Base-by-base conservation (phyloP, 2,888 invertebrate species). In the Phrixothrix hirtus region DNA sequence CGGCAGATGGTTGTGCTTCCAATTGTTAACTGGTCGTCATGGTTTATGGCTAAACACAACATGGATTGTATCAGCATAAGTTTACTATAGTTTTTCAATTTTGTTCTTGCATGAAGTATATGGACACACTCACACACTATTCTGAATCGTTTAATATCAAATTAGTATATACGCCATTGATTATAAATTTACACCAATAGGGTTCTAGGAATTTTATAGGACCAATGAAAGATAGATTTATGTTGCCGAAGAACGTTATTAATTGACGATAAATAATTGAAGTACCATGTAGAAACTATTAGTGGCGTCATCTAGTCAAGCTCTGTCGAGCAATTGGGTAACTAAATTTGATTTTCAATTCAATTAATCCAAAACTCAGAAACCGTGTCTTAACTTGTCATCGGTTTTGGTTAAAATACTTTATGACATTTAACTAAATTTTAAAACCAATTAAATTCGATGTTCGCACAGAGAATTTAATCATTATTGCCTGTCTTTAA, bases 141-240 rank as follows among this genome's bases (percentile, higher is more conserved):
- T 56, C 44, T 68, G 72, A 42, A 65, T 68, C 70, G 64, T 72
- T 74, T 74, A 74, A 74, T 73, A 73, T 74, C 74, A 73, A 74
- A 74, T 74, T 74, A 74, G 73, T 66, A 60, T 66, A 71, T 70
- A 69, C 69, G 69, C 70, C 71, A 71, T 72, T 72, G 68, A 67
- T 65, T 65, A 57, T 52, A 55, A 45, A 11, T 38, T 15, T 39
- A 44, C 36, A 43, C 64, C 64, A 65, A 65, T 56, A 42, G 50
- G n/a, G 35, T 55, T 46, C 43, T 47, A 41, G 29, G 51, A 58
- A 47, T 48, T 44, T 45, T 34, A 38, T 41, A 29, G 30, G 30
- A 46, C 58, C 58, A 58, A 60, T 60, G 58, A 53, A 53, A 55
- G 41, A 31, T 11, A 38, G 37, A 55, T 50, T 52, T 52, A 54